Percentiles rank a stretch among this genome's conserved stretches.
These are phyloP conservation scores for Agelas oroides DNA, from an alignment of 37 sponge, comb jelly and placozoan genomes.

Conservation along the genomic window DNA sequence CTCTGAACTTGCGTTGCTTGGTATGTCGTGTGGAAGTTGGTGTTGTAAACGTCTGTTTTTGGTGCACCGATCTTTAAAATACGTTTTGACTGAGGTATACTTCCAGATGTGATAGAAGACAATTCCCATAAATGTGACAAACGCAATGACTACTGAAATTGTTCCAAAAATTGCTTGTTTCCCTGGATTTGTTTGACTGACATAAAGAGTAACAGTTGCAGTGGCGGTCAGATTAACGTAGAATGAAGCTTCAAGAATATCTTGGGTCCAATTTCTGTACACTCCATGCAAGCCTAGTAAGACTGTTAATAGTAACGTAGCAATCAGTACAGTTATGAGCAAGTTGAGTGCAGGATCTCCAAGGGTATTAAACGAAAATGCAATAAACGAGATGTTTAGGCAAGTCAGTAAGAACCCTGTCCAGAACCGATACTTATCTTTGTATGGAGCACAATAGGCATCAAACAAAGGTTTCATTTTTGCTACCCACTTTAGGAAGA, in stretches of 20 bases:
- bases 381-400: too few species aligned
- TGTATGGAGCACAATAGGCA: conserved; percentile 14
- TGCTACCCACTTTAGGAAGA: neutral
- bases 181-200: too few species aligned
- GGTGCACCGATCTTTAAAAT: too few species aligned
- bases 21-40: too few species aligned
- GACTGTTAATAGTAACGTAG: neutral
- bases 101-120: too few species aligned
- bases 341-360: neutral
- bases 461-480: conserved; percentile 11
- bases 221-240: neutral
- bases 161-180: too few species aligned
- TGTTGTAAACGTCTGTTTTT: too few species aligned
- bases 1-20: too few species aligned
- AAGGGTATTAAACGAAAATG: neutral
- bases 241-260: neutral
- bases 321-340: neutral
- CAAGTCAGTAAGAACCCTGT: neutral
- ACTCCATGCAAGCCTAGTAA: neutral
- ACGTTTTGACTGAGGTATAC: too few species aligned
- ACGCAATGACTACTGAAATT: too few species aligned
- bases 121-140: too few species aligned
- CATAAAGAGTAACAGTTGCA: neutral
- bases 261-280: neutral
- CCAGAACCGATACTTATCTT: conserved; percentile 19